Evolutionary conservation across 2,797 vertebrate species (phyloP), one percentile per base, ranked within the genome.

Genomic region (Okamejei kenojei): DNA sequence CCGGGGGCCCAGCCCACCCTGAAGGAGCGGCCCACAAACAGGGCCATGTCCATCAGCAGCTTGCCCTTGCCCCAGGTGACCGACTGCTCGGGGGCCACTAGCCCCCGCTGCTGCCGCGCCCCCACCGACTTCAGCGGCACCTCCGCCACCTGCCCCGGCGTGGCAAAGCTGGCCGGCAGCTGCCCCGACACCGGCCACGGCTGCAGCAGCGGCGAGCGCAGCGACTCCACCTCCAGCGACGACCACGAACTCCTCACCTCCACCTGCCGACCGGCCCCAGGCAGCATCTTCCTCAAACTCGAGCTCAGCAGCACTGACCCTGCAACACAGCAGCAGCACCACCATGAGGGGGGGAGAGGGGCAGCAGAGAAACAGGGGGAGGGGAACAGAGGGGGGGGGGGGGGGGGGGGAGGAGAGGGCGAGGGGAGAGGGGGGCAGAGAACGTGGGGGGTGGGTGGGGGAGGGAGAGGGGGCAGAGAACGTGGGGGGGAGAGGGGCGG

Each of bases 1-100:
- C 97, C 96, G 7, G 98, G 98, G 0, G 98, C 99, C 99, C 99
- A 99, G 0, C 99, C 98, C 0, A 98, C 97, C 0, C 98, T 95
- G 94, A 99, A 99, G 0, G 98, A 98, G 4, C 98, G 97, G 0
- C 98, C 98, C 93, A 96, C 96, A 93, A 98, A 99, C 38, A 99
- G 95, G 0, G 97, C 98, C 0, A 97, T 97, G 5, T 99, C 99
- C 97, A 98, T 98, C 91, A 99, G 93, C 1, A 98, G 94, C 65
- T 95, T 95, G 0, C 97, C 98, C 76, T 97, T 98, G 0, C 97
- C 96, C 0, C 93, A 94, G 3, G 97, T 96, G 84, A 99, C 68
- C 0, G 97, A 11, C 2, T 96, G 95, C 23, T 97, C 95, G 26
- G 97, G 94, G 1, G 98, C 96, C 0, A 99, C 96, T 0, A 97